Base-by-base conservation (phyloP, 1,140 invertebrate genomes). In the Prorops nasuta region DNA sequence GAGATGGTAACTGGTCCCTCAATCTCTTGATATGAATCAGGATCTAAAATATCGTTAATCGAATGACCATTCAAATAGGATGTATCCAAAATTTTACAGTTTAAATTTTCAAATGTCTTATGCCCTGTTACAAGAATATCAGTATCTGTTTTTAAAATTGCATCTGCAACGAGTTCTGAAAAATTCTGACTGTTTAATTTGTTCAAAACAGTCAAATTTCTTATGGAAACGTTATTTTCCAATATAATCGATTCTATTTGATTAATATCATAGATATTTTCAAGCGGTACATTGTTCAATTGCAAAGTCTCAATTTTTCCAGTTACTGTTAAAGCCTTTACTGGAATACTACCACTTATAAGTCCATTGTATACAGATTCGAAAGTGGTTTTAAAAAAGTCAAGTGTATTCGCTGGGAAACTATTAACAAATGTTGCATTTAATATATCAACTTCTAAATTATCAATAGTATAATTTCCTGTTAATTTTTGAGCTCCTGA, bases 181-280 rank as follows among this genome's bases (percentile, higher is more conserved):
- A 74, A 56, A 44, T 72, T 62, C 0, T 60, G 48, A 15, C 44
- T 51, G 35, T 74, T 72, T 7, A 71, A 17, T 0, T 61, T 46
- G 6, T 57, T 64, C 2, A 46, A 8, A 1, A 74, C 45, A 1
- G 31, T 58, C 21, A 74, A 37, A 20, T 70, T 55, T 34, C 57
- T 16, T 2, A 71, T 60, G 7, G 44, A 28, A 1, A 60, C 31
- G 14, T 54, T 17, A 7, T 49, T 19, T 12, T 58, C 40, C 17
- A 68, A 63, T 41, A 66, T 47, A 3, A 70, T 46, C 7, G 45
- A 38, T 0, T 43, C 48, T 32, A 58, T 57, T 24, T 22, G 17
- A n/a, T 60, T 12, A 8, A 49, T 8, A 3, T 53, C 15, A 9
- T 63, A 64, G 6, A 64, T 31, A 3, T 66, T 41, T 6, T 41